Conservation (phyloP, 2,113 vertebrate species). For the Thomomys bottae region DNA sequence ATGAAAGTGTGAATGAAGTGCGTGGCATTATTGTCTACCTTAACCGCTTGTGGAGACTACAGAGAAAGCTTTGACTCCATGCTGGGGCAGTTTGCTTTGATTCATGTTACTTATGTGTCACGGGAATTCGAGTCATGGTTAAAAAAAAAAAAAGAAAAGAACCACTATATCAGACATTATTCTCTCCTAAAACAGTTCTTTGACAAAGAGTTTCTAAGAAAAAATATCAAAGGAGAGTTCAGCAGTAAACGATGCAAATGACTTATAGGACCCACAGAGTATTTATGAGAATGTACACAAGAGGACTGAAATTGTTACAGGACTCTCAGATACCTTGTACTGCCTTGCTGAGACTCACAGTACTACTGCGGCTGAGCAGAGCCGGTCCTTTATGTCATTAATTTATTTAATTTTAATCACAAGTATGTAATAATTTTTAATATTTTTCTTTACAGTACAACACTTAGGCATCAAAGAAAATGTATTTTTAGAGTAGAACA, state of each 20-base stretch:
- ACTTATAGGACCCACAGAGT: neutral
- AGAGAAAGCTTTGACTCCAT: neutral
- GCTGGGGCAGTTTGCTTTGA: no score
- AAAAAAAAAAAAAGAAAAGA: no score
- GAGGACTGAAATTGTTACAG: neutral
- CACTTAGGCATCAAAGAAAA: no score
- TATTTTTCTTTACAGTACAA: no score
- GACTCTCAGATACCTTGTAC: no score
- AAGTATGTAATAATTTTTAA: no score
- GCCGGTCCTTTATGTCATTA: no score
- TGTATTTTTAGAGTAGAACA: no score
- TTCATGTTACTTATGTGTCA: neutral
- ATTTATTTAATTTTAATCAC: no score
- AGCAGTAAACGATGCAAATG: neutral
- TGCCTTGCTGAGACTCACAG: no score
- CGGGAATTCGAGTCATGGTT: slow-evolving; percentile 23
- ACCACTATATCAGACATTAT: neutral
- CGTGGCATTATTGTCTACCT: neutral
- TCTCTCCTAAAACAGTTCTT: slow-evolving; percentile 40
- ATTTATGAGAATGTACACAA: neutral
- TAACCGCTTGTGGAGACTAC: neutral
- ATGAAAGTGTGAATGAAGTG: neutral
- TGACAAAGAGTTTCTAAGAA: neutral
- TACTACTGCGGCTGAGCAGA: no score
- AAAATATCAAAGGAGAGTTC: neutral